phyloP scores from a whole-genome alignment of 1,140 invertebrate genomes.

The Tribolium castaneum region DNA sequence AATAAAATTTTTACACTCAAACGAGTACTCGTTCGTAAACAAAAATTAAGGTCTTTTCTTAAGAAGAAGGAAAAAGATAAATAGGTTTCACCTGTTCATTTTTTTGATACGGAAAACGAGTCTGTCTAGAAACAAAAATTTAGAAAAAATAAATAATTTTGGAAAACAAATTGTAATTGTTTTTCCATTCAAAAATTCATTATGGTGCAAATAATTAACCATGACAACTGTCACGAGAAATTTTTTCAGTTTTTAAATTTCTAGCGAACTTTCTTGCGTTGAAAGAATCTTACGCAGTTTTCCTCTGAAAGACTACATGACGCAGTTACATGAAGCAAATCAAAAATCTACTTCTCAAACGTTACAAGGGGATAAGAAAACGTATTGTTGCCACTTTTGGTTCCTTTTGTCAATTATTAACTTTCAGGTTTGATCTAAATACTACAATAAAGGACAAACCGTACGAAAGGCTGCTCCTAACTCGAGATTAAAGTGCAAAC shows the following conservation, averaged over 20 bases:
- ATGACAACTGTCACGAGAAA: too few species aligned
- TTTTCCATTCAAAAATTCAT: too few species aligned
- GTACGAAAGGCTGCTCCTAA: conserved; percentile 35
- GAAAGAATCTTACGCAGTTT: conserved; percentile 47
- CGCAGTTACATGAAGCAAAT: conserved; percentile 23
- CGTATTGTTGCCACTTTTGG: background rate
- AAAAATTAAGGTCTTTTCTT: too few species aligned
- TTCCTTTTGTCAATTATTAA: conserved; percentile 17
- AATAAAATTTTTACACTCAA: too few species aligned
- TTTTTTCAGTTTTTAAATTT: conserved; percentile 16
- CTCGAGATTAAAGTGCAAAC: conserved; percentile 11
- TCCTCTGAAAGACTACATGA: conserved; percentile 49
- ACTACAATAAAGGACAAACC: conserved; percentile 35
- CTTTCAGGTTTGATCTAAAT: conserved; percentile 47
- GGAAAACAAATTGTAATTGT: too few species aligned
- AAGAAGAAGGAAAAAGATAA: too few species aligned
- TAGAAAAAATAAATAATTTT: too few species aligned
- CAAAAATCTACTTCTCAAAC: background rate
- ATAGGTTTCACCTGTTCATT: too few species aligned
- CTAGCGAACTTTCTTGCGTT: conserved; percentile 50
- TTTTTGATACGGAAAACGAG: too few species aligned
- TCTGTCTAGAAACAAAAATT: too few species aligned
- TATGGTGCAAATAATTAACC: too few species aligned
- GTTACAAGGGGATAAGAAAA: background rate
- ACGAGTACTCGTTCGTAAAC: too few species aligned